Percentiles rank a stretch among this genome's conserved stretches.
Conservation (phyloP, 2,113 vertebrate genomes). For the Agelaius tricolor region DNA sequence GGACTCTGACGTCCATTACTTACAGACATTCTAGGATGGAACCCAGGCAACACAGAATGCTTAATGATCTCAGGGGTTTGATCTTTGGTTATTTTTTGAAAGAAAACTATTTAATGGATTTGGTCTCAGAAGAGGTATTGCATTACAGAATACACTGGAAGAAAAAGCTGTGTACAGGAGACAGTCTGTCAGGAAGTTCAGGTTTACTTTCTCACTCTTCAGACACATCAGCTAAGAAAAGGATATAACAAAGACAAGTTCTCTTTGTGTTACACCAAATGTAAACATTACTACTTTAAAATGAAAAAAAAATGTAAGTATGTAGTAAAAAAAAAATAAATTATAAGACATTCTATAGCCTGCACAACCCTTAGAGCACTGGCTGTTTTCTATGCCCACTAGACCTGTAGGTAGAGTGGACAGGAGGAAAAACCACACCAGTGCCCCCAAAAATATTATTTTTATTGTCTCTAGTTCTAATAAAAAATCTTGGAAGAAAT, state of each 20-base stretch:
- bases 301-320: neutral
- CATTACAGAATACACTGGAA: neutral
- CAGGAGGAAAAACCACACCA: neutral
- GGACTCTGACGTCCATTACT: neutral
- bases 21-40: neutral
- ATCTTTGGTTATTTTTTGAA: neutral
- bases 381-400: neutral
- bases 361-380: neutral
- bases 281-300: neutral
- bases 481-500: neutral
- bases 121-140: neutral
- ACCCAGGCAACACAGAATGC: fast-evolving
- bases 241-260: neutral
- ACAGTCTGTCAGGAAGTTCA: neutral
- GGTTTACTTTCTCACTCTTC: neutral
- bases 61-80: neutral
- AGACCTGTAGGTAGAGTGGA: neutral
- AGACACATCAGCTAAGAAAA: neutral
- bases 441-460: fast-evolving
- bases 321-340: neutral
- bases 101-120: neutral
- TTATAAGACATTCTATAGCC: neutral
- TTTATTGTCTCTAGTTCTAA: neutral
- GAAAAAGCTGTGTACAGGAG: neutral
- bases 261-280: neutral